These are phyloP conservation scores for Abscondita cerata DNA, from an alignment of 2,888 invertebrate species.

Conservation along the genomic window DNA sequence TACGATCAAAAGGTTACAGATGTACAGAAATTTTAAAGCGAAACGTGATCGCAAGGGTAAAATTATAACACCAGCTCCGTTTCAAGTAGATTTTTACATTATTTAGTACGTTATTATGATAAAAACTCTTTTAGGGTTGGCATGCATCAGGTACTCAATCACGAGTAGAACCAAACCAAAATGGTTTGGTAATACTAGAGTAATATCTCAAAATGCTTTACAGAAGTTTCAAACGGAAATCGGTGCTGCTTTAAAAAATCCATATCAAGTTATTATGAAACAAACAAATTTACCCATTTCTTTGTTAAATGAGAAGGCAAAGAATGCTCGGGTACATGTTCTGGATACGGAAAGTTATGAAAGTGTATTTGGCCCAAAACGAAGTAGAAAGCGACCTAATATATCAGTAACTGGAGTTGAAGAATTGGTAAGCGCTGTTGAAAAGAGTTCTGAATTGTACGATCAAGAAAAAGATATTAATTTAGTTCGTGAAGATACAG, in stretches of 20 bases:
- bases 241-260: slow-evolving; percentile 92
- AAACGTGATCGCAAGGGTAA: slow-evolving; percentile 89
- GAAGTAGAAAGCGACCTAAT: slow-evolving; percentile 89
- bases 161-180: slow-evolving; percentile 95
- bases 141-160: slow-evolving; percentile 89
- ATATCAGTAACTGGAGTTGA: slow-evolving; percentile 77
- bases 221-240: slow-evolving; percentile 95
- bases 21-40: slow-evolving; percentile 98
- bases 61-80: slow-evolving; percentile 94
- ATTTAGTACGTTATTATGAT: slow-evolving; percentile 6
- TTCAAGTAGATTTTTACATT: slow-evolving; percentile 66
- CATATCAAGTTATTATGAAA: slow-evolving; percentile 97
- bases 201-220: slow-evolving; percentile 89
- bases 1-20: slow-evolving; percentile 95
- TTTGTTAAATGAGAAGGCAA: slow-evolving; percentile 88
- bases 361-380: slow-evolving; percentile 94
- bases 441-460: slow-evolving; percentile 77
- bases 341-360: slow-evolving; percentile 95
- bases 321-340: slow-evolving; percentile 91
- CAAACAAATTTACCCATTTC: slow-evolving; percentile 95
- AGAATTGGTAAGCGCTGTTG: slow-evolving; percentile 76
- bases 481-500: slow-evolving; percentile 80
- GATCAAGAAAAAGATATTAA: slow-evolving; percentile 84
- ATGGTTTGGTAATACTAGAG: slow-evolving; percentile 99
- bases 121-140: slow-evolving; percentile 63